phyloP scores from a whole-genome alignment of 1,140 invertebrate genomes.

The Nymphalis io region DNA sequence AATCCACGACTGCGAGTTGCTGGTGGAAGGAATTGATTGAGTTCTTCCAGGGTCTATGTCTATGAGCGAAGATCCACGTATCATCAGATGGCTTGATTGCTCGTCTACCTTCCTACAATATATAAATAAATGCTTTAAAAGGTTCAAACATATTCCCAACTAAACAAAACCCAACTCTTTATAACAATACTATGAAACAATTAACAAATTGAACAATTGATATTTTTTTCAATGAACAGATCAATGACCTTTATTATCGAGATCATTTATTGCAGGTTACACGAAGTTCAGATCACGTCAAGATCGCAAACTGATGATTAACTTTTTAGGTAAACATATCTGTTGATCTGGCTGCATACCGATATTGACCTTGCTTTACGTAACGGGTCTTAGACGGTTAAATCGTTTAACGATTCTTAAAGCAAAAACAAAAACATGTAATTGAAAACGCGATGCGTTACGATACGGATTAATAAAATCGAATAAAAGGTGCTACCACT shows the following conservation, averaged over 20 bases:
- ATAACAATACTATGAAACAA: too few relatives aligned
- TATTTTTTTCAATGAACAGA: conserved; percentile 31
- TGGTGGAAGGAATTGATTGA: too few relatives aligned
- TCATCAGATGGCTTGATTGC: too few relatives aligned
- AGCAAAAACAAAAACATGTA: conserved; percentile 46
- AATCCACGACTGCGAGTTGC: too few relatives aligned
- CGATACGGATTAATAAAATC: conserved; percentile 42
- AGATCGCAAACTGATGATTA: conserved; percentile 65
- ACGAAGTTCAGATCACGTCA: conserved; percentile 64
- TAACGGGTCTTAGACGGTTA: conserved; percentile 50
- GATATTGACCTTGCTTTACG: conserved; percentile 50
- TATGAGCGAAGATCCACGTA: too few relatives aligned
- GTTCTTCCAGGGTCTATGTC: too few relatives aligned
- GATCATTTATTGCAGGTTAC: conserved; percentile 55
- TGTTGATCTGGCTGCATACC: conserved; percentile 52
- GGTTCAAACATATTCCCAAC: too few relatives aligned
- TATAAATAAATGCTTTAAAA: too few relatives aligned
- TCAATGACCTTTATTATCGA: conserved; percentile 47
- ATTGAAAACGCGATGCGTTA: conserved; percentile 38
- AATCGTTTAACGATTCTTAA: conserved; percentile 39
- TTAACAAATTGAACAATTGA: conserved; percentile 29
- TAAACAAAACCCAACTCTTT: too few relatives aligned
- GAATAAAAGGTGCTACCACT: conserved; percentile 38
- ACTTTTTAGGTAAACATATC: conserved; percentile 70
- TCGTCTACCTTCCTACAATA: too few relatives aligned